Conservation (phyloP, 2,797 vertebrate species). For the Anisognathus igniventris region DNA sequence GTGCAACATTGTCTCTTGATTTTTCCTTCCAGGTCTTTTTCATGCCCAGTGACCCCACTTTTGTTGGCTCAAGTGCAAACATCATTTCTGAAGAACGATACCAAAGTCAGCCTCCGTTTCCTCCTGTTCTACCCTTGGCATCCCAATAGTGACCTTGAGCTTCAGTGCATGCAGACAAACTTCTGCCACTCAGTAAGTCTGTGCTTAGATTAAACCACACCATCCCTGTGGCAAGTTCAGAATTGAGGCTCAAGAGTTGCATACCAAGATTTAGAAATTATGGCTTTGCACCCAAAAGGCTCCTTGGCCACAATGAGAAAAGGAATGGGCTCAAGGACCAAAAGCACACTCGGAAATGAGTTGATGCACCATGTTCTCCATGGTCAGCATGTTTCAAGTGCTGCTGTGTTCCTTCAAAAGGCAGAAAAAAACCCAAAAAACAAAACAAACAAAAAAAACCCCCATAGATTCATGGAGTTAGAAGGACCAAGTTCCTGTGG, state of each 20-base stretch:
- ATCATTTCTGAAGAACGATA: not conserved
- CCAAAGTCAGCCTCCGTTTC: not conserved
- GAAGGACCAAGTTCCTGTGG: slow-evolving; percentile 40
- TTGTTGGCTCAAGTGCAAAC: not conserved
- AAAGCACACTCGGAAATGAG: not conserved
- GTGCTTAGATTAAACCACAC: not conserved
- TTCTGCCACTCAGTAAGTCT: not conserved
- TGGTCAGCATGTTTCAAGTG: not conserved
- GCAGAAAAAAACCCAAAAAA: not conserved
- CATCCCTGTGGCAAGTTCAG: not conserved
- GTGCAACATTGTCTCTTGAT: not conserved
- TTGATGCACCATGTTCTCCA: not conserved
- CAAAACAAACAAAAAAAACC: not conserved
- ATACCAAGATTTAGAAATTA: not conserved
- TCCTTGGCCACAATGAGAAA: not conserved
- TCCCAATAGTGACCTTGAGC: not conserved
- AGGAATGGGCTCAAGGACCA: not conserved
- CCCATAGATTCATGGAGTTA: not conserved
- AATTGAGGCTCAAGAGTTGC: not conserved
- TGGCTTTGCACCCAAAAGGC: not conserved
- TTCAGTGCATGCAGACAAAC: not conserved
- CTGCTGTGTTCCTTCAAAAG: not conserved
- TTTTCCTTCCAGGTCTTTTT: not conserved
- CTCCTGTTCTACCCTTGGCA: not conserved
- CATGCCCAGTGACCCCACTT: not conserved